Percentiles rank a stretch among this genome's conserved stretches.
Conservation (phyloP, 2,888 invertebrate species). For the Gortyna flavago region DNA sequence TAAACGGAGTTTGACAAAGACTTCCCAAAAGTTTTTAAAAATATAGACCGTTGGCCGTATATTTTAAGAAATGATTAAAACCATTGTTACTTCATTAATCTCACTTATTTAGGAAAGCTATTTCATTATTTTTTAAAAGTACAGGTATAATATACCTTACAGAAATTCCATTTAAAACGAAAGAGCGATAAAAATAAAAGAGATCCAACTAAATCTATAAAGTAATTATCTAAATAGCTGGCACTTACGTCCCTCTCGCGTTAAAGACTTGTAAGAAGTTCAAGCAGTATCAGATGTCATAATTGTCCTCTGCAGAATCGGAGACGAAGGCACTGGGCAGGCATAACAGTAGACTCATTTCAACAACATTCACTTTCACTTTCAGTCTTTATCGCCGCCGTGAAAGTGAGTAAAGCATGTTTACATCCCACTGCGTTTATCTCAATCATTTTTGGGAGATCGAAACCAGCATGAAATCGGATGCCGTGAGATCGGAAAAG, state of each 20-base stretch:
- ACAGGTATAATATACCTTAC: neutral
- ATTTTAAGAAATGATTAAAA: neutral
- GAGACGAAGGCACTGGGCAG: conserved; percentile 52
- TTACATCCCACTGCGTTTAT: neutral
- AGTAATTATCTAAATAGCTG: conserved; percentile 70
- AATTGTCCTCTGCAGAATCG: conserved; percentile 73
- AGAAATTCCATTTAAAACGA: conserved; percentile 6
- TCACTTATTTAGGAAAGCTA: neutral
- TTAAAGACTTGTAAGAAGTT: conserved; percentile 71
- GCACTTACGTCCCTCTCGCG: conserved; percentile 60
- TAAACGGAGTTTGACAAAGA: neutral
- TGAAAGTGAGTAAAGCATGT: neutral
- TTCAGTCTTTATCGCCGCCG: neutral
- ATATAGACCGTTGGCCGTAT: neutral
- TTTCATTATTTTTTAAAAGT: neutral
- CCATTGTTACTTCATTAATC: neutral
- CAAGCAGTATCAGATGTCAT: conserved; percentile 76
- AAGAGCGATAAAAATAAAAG: conserved; percentile 23
- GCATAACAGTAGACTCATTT: conserved; percentile 20
- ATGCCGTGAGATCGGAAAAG: neutral
- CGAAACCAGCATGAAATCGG: neutral
- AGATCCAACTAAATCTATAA: conserved; percentile 65
- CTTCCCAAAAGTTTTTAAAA: neutral
- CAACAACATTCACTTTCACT: neutral
- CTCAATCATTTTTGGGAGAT: neutral